Base-by-base conservation (phyloP, 2,888 invertebrate genomes). In the Harpalus rufipes region DNA sequence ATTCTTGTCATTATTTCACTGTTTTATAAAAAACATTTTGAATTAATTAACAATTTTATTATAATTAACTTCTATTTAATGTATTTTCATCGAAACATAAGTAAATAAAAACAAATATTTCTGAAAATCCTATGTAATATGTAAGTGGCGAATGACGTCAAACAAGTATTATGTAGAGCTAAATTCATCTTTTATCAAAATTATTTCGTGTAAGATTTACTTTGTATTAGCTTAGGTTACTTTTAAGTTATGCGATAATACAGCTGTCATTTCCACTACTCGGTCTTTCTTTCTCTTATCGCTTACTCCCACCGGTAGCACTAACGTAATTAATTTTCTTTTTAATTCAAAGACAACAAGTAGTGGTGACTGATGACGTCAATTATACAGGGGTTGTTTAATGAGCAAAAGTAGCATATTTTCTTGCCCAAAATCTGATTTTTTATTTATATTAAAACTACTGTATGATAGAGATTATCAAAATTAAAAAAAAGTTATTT, bases 231-330 rank as follows among this genome's bases (percentile, higher is more conserved):
- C 5, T 10, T 51, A 51, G 10, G 44, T 10, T 51, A 51, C 44
- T 51, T 51, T 51, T 51, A 12, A 51, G 10, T 51, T 51, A 12
- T 51, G 4, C 6, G 12, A 12, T 12, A 51, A 51, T 32, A 32
- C 32, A 32, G 32, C 44, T 51, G 44, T 51, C 44, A 51, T 51
- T 51, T 51, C 44, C 44, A 51, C 44, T 51, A 51, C 44, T 51
- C 44, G 6, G 32, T 32, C 6, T 32, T 2, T 6, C 3, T 32
- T 21, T 21, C 5, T 32, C 6, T 32, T 32, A 32, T 32, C 32
- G 32, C 32, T 32, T 32, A 32, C 32, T 32, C 32, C 6, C 32
- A 5, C 32, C 32, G 5, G 32, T 51, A 51, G 44, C 44, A 12
- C 12, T 12, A 51, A 12, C 44, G 44, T 51, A 51, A 51, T 51